Evolutionary conservation across 2,797 vertebrate species (phyloP).

Genomic region (Argentina silus): DNA sequence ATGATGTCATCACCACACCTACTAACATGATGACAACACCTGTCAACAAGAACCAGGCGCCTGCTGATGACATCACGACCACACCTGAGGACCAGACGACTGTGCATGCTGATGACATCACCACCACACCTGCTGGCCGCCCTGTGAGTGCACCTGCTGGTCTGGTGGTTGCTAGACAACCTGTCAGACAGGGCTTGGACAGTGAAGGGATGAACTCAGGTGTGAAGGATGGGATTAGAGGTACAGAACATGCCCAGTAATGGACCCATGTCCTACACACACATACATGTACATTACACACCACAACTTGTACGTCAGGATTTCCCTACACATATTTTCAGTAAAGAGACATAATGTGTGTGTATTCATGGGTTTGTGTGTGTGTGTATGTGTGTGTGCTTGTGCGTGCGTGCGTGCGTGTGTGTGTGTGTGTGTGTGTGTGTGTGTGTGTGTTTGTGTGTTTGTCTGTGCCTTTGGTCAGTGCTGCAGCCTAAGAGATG

Average conservation of each 20-base stretch:
- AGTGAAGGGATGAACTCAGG: not conserved
- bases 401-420: not conserved
- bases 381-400: not conserved
- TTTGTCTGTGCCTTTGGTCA: constrained; percentile 12
- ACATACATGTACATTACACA: not conserved
- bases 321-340: not conserved
- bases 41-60: too few relatives aligned
- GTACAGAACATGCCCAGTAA: not conserved
- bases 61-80: not conserved
- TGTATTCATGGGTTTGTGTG: not conserved
- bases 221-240: not conserved
- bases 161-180: not conserved
- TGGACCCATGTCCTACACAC: not conserved
- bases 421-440: not conserved
- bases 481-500: constrained; percentile 18
- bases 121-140: not conserved
- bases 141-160: not conserved
- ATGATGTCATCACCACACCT: not conserved
- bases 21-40: not conserved
- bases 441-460: not conserved
- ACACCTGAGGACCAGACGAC: not conserved
- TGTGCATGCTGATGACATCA: constrained; percentile 2
- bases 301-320: not conserved
- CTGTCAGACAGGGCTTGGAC: not conserved
- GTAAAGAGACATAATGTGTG: not conserved